Conservation (phyloP, 2,113 vertebrate species). For the Eurystomus gularis region DNA sequence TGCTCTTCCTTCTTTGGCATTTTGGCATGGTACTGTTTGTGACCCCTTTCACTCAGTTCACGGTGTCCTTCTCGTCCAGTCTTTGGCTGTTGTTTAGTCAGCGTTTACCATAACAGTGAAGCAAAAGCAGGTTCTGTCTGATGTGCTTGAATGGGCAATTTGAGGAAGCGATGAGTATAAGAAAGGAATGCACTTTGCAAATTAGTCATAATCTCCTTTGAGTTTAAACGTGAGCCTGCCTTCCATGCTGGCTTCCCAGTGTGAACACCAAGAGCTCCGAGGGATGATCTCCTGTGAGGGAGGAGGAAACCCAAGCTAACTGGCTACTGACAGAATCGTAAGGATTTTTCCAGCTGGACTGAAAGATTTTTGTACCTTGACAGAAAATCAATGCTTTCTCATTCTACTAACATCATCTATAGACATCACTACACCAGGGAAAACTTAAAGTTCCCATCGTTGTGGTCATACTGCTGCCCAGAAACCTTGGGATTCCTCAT, state of each 20-base stretch:
- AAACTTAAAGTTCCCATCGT: not conserved
- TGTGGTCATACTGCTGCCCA: not conserved
- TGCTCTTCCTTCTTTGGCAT: not conserved
- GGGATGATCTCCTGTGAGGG: not conserved
- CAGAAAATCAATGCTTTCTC: constrained; percentile 43
- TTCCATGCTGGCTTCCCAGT: not conserved
- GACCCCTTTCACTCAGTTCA: not conserved
- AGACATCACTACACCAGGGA: not conserved
- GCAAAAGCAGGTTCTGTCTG: not conserved
- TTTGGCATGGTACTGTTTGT: not conserved
- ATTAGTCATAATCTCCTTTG: not conserved
- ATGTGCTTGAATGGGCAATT: not conserved
- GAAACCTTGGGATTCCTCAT: not conserved
- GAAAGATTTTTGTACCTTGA: constrained; percentile 8
- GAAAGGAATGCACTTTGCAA: not conserved
- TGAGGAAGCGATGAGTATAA: not conserved
- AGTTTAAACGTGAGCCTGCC: not conserved
- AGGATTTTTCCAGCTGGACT: constrained; percentile 2
- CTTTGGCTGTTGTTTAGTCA: not conserved
- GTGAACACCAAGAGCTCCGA: not conserved
- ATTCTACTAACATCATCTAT: not conserved
- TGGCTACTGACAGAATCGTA: not conserved
- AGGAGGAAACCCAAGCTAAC: not conserved
- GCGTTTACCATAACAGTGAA: not conserved
- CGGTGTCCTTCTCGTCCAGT: not conserved